Conservation (phyloP, 2,797 vertebrate species). For the Pitangus sulphuratus region DNA sequence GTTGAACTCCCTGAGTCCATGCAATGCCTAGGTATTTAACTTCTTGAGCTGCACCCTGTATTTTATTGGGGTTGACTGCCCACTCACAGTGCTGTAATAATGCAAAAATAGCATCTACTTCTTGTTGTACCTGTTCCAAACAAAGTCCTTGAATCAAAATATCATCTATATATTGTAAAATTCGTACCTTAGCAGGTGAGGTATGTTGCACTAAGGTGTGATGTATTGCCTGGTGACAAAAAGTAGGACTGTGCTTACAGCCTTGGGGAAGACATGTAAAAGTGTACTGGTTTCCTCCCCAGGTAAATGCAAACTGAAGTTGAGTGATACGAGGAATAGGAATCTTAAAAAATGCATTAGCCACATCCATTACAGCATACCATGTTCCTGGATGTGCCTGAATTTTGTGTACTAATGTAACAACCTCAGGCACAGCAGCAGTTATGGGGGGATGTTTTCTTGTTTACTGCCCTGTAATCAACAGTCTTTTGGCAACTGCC, state of each 20-base stretch:
- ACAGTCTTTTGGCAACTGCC: not conserved
- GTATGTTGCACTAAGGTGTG: too few relatives aligned
- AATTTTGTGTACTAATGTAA: not conserved
- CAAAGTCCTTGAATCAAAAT: not conserved
- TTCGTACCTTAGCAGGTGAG: not conserved
- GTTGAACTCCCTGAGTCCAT: not conserved
- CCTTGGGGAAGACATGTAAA: not conserved
- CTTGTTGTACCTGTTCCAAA: not conserved
- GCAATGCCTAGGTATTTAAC: not conserved
- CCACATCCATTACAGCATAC: not conserved
- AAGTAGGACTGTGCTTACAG: not conserved
- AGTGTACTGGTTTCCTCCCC: not conserved
- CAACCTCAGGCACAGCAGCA: not conserved
- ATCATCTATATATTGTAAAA: not conserved
- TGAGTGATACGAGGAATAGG: not conserved
- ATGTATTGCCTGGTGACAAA: too few relatives aligned
- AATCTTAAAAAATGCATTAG: not conserved
- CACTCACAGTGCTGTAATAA: not conserved
- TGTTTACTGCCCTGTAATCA: not conserved
- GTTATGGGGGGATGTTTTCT: not conserved
- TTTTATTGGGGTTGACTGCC: not conserved
- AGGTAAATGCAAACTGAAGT: not conserved
- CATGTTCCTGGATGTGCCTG: not conserved
- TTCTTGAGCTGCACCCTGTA: not conserved
- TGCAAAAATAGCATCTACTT: not conserved